Conservation (phyloP, 2,888 invertebrate genomes). For the Dorcus hopei region DNA sequence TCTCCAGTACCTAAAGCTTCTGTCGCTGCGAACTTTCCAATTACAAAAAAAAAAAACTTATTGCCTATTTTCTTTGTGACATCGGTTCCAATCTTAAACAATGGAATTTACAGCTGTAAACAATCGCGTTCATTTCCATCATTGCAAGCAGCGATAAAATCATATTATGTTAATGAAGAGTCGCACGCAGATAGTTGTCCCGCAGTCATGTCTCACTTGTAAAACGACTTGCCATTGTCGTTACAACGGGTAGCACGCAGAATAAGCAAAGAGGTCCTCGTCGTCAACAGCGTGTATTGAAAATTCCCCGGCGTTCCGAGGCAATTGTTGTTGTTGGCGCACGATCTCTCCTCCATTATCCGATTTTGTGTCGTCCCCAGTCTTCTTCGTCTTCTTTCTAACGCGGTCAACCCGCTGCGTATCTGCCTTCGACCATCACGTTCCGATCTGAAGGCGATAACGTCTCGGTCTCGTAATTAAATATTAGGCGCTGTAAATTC, state of each 20-base stretch:
- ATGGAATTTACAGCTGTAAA: too few species aligned
- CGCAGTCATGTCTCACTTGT: background rate
- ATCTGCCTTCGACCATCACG: constrained; percentile 15
- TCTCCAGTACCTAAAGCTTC: too few species aligned
- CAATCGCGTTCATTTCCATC: too few species aligned
- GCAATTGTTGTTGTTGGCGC: constrained; percentile 12
- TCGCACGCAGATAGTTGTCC: too few species aligned
- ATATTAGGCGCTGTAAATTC: constrained; percentile 16
- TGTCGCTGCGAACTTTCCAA: too few species aligned
- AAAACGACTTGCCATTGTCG: constrained; percentile 9
- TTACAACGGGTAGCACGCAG: constrained; percentile 8
- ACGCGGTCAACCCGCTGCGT: constrained; percentile 5
- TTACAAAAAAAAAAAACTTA: too few species aligned
- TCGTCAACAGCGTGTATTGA: constrained; percentile 13
- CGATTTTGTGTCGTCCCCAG: constrained; percentile 6
- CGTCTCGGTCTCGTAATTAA: constrained; percentile 16
- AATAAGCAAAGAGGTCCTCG: constrained; percentile 15
- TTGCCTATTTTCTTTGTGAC: too few species aligned
- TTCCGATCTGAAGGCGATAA: constrained; percentile 16
- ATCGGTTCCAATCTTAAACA: too few species aligned
- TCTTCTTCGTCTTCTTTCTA: constrained; percentile 14
- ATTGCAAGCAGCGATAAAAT: too few species aligned
- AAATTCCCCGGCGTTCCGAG: constrained; percentile 16
- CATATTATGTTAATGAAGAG: too few species aligned
- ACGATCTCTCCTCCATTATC: constrained; percentile 12